These are phyloP conservation scores for Conus canariensis DNA, from an alignment of 2,888 invertebrate species.

Conservation along the genomic window DNA sequence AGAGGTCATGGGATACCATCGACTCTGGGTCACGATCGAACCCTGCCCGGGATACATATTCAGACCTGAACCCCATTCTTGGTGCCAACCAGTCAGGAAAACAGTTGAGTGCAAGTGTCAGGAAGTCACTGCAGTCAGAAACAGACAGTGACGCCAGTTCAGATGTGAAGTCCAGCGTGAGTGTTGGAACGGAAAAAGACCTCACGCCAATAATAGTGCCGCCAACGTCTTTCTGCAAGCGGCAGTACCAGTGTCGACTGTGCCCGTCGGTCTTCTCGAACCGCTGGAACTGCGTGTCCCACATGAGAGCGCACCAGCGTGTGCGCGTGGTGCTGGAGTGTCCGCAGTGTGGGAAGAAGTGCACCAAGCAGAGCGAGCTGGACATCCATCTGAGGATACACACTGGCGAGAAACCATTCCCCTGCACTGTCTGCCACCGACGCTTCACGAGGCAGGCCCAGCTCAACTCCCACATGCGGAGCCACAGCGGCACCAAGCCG, in stretches of 20 bases:
- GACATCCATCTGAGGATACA: constrained; percentile 32
- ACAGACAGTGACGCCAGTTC: no score
- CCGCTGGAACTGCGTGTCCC: constrained; percentile 38
- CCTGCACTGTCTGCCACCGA: constrained; percentile 10
- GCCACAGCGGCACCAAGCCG: constrained; percentile 34
- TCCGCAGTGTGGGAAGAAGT: constrained; percentile 19
- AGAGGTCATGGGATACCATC: no score
- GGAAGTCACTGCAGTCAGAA: background rate
- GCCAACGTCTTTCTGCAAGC: background rate
- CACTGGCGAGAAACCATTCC: constrained; percentile 22
- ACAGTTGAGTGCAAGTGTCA: background rate
- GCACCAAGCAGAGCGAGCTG: constrained; percentile 38
- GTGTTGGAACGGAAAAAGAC: background rate
- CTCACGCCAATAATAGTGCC: background rate
- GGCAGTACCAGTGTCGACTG: constrained; percentile 26
- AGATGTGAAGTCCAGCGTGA: no score
- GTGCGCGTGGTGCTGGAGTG: background rate
- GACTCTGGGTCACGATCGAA: no score
- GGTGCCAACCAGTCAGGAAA: background rate
- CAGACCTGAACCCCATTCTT: background rate
- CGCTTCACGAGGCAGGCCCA: constrained; percentile 23
- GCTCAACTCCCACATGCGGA: constrained; percentile 34
- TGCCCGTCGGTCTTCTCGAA: constrained; percentile 13
- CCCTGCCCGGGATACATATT: background rate
- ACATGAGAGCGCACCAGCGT: constrained; percentile 30